Evolutionary conservation across 1,140 invertebrate genomes (phyloP).

Genomic region (Asbolus verrucosus): DNA sequence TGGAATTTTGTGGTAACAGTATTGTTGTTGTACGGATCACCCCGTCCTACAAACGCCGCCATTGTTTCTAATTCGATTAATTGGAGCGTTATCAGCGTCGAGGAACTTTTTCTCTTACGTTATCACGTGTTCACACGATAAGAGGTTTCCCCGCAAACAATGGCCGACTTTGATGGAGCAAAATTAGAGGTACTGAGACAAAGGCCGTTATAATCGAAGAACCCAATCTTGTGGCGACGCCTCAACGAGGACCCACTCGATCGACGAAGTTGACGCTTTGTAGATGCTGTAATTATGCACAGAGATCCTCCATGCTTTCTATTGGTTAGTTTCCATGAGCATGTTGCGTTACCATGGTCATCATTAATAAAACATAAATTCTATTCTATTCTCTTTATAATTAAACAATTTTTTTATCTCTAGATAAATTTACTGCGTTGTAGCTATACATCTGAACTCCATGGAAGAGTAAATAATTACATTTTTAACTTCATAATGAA

Average conservation of each 20-base stretch:
- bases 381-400: too few relatives aligned
- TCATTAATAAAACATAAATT: too few relatives aligned
- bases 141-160: not conserved
- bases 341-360: too few relatives aligned
- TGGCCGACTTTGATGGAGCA: not conserved
- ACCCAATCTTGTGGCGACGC: not conserved
- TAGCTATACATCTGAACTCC: too few relatives aligned
- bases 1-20: not conserved
- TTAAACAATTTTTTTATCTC: too few relatives aligned
- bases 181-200: not conserved
- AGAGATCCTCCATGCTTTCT: too few relatives aligned
- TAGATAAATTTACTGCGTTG: too few relatives aligned
- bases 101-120: not conserved
- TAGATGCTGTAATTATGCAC: too few relatives aligned
- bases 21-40: not conserved
- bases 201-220: not conserved
- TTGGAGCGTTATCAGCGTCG: not conserved
- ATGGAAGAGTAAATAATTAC: too few relatives aligned
- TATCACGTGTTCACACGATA: not conserved
- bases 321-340: too few relatives aligned
- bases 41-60: too few relatives aligned
- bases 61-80: slow-evolving; percentile 1
- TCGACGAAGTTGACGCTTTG: not conserved
- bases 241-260: not conserved
- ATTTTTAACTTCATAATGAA: too few relatives aligned